phyloP scores from a whole-genome alignment of 2,888 invertebrate species.

The Campopleginae sp. region DNA sequence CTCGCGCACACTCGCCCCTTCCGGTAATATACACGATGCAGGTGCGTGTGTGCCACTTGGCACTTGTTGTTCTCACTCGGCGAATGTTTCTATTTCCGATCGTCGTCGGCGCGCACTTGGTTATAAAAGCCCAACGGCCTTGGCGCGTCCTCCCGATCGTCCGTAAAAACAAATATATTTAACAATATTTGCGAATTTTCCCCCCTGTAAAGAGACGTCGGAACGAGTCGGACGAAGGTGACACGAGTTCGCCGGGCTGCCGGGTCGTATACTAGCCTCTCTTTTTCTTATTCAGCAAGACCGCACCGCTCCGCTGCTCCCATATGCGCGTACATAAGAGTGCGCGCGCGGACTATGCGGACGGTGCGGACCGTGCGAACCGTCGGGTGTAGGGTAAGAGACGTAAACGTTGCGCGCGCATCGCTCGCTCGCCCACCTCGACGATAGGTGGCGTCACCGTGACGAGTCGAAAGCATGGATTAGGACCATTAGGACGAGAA shows the following conservation, averaged over 20 bases:
- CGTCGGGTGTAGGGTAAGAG: too few species aligned
- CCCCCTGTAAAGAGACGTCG: background rate
- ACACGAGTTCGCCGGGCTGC: constrained; percentile 49
- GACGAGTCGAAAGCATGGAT: background rate
- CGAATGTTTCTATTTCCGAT: constrained; percentile 37
- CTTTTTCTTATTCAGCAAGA: background rate
- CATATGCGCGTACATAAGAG: background rate
- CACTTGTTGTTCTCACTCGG: constrained; percentile 39
- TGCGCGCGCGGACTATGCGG: background rate
- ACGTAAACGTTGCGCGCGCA: background rate
- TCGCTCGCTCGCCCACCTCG: too few species aligned
- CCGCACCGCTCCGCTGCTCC: background rate
- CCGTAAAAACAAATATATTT: background rate
- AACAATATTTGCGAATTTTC: background rate
- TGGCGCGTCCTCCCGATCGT: background rate
- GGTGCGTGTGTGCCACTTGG: constrained; percentile 47
- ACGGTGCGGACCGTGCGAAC: background rate
- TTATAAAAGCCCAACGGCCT: background rate
- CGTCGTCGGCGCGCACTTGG: constrained; percentile 3
- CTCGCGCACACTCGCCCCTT: constrained; percentile 14
- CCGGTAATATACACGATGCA: background rate
- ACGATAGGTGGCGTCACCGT: constrained; percentile 10
- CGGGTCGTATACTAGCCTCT: constrained; percentile 26
- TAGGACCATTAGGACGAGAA: background rate
- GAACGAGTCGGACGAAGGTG: background rate